A percentile compares a stretch with the other conserved stretches of the same genome.
phyloP scores from a whole-genome alignment of 2,888 invertebrate genomes.

The Baccha elongata region DNA sequence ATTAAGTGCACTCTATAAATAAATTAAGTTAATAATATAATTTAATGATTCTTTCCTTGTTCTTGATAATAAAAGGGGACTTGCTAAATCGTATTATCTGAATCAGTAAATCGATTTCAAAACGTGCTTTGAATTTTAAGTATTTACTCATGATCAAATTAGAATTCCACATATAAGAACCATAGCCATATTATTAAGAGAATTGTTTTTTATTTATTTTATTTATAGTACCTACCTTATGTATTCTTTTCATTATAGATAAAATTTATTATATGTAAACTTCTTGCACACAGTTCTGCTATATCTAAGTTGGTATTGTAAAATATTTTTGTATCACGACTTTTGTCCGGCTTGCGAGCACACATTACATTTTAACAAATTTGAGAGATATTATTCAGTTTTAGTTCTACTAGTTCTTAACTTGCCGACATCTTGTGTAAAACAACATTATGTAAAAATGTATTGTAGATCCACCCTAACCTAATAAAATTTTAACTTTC shows the following conservation, averaged over 20 bases:
- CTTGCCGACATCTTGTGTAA: too few species aligned
- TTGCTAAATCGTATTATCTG: neutral
- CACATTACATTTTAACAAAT: too few species aligned
- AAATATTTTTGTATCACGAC: too few species aligned
- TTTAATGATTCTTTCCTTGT: slow-evolving; percentile 3
- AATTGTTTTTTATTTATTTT: neutral
- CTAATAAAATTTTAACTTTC: too few species aligned
- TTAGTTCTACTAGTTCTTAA: too few species aligned
- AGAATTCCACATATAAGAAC: neutral
- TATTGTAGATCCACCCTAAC: too few species aligned
- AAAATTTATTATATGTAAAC: too few species aligned
- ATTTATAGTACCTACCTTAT: neutral
- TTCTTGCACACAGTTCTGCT: too few species aligned
- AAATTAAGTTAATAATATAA: neutral
- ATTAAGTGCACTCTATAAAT: neutral
- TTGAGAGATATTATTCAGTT: too few species aligned
- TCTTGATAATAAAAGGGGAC: slow-evolving; percentile 1
- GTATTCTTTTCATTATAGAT: neutral
- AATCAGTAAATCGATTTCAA: neutral
- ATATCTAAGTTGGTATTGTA: too few species aligned
- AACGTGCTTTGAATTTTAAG: slow-evolving; percentile 9
- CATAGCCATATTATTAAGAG: neutral
- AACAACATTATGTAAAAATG: too few species aligned
- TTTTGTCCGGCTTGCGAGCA: too few species aligned
- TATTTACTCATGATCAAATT: slow-evolving; percentile 2